These are phyloP conservation scores for Acronicta alni DNA, from an alignment of 2,888 invertebrate species.

Conservation along the genomic window DNA sequence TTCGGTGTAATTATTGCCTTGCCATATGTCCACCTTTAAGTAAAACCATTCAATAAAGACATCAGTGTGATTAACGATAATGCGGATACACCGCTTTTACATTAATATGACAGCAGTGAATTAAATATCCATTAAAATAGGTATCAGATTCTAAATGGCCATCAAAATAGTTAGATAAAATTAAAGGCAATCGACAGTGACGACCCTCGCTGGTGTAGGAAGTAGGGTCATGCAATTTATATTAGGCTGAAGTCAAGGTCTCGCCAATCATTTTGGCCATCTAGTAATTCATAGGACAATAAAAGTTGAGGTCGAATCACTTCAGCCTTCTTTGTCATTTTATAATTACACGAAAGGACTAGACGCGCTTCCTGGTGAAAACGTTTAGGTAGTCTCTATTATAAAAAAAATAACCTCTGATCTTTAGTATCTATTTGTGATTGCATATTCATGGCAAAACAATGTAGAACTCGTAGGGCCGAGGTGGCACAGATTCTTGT, in stretches of 20 bases:
- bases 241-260: conserved; percentile 86
- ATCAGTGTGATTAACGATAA: background rate
- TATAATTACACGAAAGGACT: conserved; percentile 43
- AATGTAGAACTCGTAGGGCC: conserved; percentile 82
- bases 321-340: conserved; percentile 55
- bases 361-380: conserved; percentile 38
- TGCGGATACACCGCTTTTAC: conserved; percentile 10
- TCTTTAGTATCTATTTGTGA: conserved; percentile 67
- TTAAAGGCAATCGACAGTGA: conserved; percentile 77
- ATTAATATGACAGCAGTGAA: conserved; percentile 29
- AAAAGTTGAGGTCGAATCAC: conserved; percentile 78
- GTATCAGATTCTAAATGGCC: conserved; percentile 54
- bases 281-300: conserved; percentile 84
- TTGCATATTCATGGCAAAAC: conserved; percentile 81
- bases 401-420: conserved; percentile 39
- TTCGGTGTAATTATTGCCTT: conserved; percentile 22
- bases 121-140: conserved; percentile 45
- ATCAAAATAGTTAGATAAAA: conserved; percentile 68
- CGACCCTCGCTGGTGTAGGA: conserved; percentile 82
- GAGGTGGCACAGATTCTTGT: conserved; percentile 87
- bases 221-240: conserved; percentile 85
- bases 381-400: conserved; percentile 18
- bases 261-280: conserved; percentile 84
- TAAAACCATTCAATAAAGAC: background rate
- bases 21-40: background rate